phyloP scores from a whole-genome alignment of 2,888 invertebrate species.

The Cantharis flavilabris region DNA sequence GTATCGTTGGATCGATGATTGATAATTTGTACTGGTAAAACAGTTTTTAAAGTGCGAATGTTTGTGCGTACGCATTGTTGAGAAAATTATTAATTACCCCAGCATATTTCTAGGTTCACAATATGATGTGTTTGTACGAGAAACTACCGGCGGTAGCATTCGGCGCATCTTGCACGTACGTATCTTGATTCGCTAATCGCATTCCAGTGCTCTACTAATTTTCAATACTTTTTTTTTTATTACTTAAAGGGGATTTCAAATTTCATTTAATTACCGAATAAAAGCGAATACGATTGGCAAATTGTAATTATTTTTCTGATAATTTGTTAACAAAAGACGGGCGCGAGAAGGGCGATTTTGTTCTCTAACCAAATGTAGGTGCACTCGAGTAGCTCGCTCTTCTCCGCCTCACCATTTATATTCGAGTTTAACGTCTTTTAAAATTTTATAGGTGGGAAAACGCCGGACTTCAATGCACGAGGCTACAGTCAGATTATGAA shows the following conservation, averaged over 20 bases:
- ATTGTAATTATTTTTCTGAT: slow-evolving; percentile 26
- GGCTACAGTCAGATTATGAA: slow-evolving; percentile 98
- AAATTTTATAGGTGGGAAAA: slow-evolving; percentile 88
- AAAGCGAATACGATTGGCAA: slow-evolving; percentile 43
- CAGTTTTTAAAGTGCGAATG: slow-evolving; percentile 50
- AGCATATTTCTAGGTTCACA: slow-evolving; percentile 66
- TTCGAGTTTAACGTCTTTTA: slow-evolving; percentile 25
- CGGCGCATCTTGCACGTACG: slow-evolving; percentile 55
- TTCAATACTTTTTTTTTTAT: not conserved
- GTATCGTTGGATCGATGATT: slow-evolving; percentile 19
- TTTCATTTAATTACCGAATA: slow-evolving; percentile 10
- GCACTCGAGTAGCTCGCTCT: slow-evolving; percentile 18
- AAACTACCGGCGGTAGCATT: slow-evolving; percentile 48
- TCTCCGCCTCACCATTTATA: slow-evolving; percentile 13
- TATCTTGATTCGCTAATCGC: slow-evolving; percentile 54
- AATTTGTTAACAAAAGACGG: slow-evolving; percentile 26
- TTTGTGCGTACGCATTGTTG: slow-evolving; percentile 55
- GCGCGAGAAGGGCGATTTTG: slow-evolving; percentile 40
- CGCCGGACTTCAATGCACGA: slow-evolving; percentile 92
- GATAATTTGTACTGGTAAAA: slow-evolving; percentile 26
- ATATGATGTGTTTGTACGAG: slow-evolving; percentile 54
- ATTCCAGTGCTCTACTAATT: slow-evolving; percentile 27
- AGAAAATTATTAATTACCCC: slow-evolving; percentile 66
- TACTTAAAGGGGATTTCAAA: not conserved
- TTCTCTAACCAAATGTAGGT: slow-evolving; percentile 10